Percentiles rank a stretch among this genome's conserved stretches.
Conservation (phyloP, 2,797 vertebrate species). For the Rhodeus uyekii region DNA sequence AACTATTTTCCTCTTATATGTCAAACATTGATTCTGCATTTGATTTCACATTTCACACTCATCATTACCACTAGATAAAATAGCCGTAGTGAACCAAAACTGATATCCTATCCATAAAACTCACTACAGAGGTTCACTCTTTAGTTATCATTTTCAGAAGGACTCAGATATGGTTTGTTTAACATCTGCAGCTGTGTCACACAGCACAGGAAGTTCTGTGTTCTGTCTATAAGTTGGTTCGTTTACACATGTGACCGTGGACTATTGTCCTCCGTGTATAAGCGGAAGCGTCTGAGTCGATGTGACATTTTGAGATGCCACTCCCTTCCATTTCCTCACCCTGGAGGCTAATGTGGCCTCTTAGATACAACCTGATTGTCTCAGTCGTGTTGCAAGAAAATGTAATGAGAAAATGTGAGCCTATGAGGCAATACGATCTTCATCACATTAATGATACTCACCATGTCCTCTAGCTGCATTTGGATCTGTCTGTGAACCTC, state of each 20-base stretch:
- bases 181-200: slow-evolving; percentile 22
- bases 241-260: slow-evolving; percentile 10
- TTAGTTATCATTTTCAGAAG: slow-evolving; percentile 11
- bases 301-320: slow-evolving; percentile 39
- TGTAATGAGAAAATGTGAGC: slow-evolving; percentile 18
- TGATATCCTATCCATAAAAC: background rate
- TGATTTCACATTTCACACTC: background rate
- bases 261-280: slow-evolving; percentile 39
- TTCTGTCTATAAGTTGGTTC: slow-evolving; percentile 14
- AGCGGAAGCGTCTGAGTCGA: slow-evolving; percentile 11
- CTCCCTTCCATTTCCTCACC: slow-evolving; percentile 42
- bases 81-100: background rate
- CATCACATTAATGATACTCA: slow-evolving; percentile 69
- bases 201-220: slow-evolving; percentile 29
- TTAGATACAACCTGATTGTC: slow-evolving; percentile 37
- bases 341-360: slow-evolving; percentile 4
- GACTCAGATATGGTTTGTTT: slow-evolving; percentile 16
- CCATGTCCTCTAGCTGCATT: slow-evolving; percentile 97
- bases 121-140: background rate
- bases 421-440: slow-evolving; percentile 18
- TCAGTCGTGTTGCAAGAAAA: slow-evolving; percentile 21
- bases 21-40: background rate
- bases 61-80: background rate
- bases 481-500: slow-evolving; percentile 98
- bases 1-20: background rate